A percentile compares a stretch with the other conserved stretches of the same genome.
Evolutionary conservation across 1,140 invertebrate species (phyloP).

Genomic region (Paralvinella palmiformis): DNA sequence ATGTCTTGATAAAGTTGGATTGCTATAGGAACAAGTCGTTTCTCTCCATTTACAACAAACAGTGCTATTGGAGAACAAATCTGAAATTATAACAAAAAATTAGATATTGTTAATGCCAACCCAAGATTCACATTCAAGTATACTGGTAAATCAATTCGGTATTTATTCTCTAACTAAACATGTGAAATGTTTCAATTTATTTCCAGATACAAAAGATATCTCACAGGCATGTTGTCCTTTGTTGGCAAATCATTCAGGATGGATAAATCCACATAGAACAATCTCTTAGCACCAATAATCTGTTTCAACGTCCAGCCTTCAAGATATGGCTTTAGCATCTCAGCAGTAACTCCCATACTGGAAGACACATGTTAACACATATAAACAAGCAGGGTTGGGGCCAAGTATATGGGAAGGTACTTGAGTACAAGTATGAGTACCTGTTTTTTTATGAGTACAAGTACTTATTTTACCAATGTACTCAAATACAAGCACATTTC

Average conservation of each 20-base stretch:
- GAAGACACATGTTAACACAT: slow-evolving; percentile 5
- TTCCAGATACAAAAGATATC: not conserved
- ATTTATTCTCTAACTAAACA: not conserved
- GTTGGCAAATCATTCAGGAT: slow-evolving; percentile 45
- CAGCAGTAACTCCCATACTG: slow-evolving; percentile 49
- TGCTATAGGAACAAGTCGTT: slow-evolving; percentile 50
- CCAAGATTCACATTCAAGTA: no score
- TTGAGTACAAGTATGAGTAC: not conserved
- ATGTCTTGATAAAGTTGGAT: slow-evolving; percentile 53
- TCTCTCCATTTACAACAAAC: slow-evolving; percentile 49
- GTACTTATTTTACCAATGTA: not conserved
- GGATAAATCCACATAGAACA: slow-evolving; percentile 53
- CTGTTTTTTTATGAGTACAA: not conserved
- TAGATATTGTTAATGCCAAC: no score
- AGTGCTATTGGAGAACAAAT: slow-evolving; percentile 52
- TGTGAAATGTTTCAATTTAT: not conserved
- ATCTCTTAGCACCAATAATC: slow-evolving; percentile 48
- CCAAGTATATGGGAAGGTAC: not conserved
- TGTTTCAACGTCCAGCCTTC: slow-evolving; percentile 48
- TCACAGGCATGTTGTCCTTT: slow-evolving; percentile 33
- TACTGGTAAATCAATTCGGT: no score
- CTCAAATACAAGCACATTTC: not conserved
- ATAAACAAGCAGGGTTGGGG: no score
- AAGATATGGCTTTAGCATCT: slow-evolving; percentile 49
- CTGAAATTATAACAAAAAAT: no score